These are phyloP conservation scores for Protobothrops mucrosquamatus DNA, from an alignment of 2,113 vertebrate genomes.

Conservation along the genomic window DNA sequence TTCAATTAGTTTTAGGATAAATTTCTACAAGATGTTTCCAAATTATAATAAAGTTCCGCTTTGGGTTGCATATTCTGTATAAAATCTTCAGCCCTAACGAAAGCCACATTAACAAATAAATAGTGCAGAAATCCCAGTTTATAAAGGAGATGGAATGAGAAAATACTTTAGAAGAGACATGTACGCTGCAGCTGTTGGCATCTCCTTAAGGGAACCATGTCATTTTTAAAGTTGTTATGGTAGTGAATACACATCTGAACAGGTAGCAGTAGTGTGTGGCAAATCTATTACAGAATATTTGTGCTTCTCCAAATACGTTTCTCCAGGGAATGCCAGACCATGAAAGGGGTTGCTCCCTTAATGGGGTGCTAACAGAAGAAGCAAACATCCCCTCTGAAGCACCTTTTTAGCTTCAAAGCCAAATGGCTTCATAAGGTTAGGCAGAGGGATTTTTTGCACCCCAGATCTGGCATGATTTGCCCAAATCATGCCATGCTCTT, in stretches of 20 bases:
- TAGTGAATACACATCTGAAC: neutral
- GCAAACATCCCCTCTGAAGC: neutral
- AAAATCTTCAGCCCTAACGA: neutral
- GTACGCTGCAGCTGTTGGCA: neutral
- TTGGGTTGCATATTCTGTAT: neutral
- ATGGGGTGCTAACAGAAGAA: neutral
- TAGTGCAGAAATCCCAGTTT: neutral
- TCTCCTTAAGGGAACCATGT: neutral
- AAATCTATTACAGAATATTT: neutral
- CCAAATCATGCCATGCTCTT: neutral
- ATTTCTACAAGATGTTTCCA: neutral
- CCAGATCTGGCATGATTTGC: neutral
- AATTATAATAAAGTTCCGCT: too few relatives aligned
- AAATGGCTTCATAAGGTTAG: neutral
- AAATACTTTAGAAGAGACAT: neutral
- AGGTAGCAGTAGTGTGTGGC: neutral
- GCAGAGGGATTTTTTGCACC: neutral
- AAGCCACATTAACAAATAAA: neutral
- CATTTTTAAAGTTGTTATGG: neutral
- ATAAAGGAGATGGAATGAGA: neutral
- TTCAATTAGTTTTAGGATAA: neutral
- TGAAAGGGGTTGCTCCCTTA: neutral
- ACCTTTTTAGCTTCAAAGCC: neutral
- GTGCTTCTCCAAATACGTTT: neutral
- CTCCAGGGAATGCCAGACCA: neutral